Base-by-base conservation (phyloP, 2,797 vertebrate genomes). In the Myioborus miniatus region DNA sequence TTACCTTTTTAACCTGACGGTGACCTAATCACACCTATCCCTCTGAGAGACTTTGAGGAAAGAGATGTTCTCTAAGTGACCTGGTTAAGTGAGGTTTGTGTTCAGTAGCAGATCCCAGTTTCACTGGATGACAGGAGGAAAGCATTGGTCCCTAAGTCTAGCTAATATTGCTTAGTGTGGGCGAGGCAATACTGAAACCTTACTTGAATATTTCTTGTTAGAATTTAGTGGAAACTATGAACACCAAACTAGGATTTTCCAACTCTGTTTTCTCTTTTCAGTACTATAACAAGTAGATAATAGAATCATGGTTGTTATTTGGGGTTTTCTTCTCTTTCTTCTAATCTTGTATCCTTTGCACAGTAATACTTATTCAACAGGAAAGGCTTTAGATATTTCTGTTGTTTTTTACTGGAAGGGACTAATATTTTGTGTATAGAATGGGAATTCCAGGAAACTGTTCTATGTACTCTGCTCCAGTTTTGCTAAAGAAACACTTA, bases 381-480 rank as follows among this genome's bases (percentile, higher is more conserved):
- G 30, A 87, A 70, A 70, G 13, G 12, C n/a, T 82, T 79, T 29
- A 36, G n/a, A 24, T 77, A 36, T 72, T 87, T 74, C 34, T 68
- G 62, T 47, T 77, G 41, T 29, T 83, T 71, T 13, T 3, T 64
- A 30, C 16, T 81, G 65, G 37, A 83, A 83, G 67, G 21, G 16
- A 56, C 16, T 70, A 2, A 8, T 41, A 56, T 17, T 47, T 58
- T 36, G 53, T 23, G 29, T 20, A 34, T 52, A 65, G 50, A 65
- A 27, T 30, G 36, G 63, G n/a, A 90, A 94, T 93, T 92, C 50
- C 64, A 59, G 82, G 59, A 79, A 90, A 87, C 8, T 27, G 30
- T 68, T 24, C 17, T 87, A 9, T 11, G 32, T n/a, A 49, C 60
- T 60, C 32, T 10, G 15, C 14, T 21, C 41, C 46, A 69, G 39